Base-by-base conservation (phyloP, 2,797 vertebrate genomes). In the Pangasius macronema region DNA sequence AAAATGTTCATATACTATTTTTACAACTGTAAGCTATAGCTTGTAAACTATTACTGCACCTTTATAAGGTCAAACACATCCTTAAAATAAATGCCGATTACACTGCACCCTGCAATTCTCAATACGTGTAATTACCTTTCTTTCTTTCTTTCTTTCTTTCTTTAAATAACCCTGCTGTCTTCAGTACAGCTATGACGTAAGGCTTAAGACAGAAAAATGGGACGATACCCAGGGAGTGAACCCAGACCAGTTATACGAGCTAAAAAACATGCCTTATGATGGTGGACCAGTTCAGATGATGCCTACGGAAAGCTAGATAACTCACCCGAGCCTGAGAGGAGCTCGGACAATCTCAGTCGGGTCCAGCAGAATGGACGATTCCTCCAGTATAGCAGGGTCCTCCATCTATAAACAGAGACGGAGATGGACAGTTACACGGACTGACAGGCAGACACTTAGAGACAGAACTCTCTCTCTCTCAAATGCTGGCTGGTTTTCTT, bases 331-430 rank as follows among this genome's bases (percentile, higher is more conserved):
- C 90, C 99, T 96, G 20, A 99, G 96, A 0, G 98, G 97, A 57
- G 97, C 93, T 8, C 97, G 95, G 92, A 91, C 94, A 0, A 96
- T 93, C 91, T 99, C 99, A 0, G 92, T 97, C 2, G 97, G 97
- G 53, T 99, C 99, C 94, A 99, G 85, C 27, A 97, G 96, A 0
- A 93, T 97, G 13, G 97, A 97, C 0, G 98, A 97, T 88, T 99
- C 98, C 93, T 99, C 98, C 94, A 99, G 93, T 93, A 99, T 94
- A 90, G 97, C 97, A 92, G 99, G 98, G 95, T 99, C 99, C 95
- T 99, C 98, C 99, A 99, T 99, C 99, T 99, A 96, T 61, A 88
- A 85, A 91, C 85, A 6, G 0, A 87, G 16, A 77, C 94, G 94
- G 33, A 76, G 59, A 95, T 95, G 95, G 95, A 94, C 94, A 94